These are phyloP conservation scores for Columba guinea DNA, from an alignment of 2,797 vertebrate species.

Conservation along the genomic window DNA sequence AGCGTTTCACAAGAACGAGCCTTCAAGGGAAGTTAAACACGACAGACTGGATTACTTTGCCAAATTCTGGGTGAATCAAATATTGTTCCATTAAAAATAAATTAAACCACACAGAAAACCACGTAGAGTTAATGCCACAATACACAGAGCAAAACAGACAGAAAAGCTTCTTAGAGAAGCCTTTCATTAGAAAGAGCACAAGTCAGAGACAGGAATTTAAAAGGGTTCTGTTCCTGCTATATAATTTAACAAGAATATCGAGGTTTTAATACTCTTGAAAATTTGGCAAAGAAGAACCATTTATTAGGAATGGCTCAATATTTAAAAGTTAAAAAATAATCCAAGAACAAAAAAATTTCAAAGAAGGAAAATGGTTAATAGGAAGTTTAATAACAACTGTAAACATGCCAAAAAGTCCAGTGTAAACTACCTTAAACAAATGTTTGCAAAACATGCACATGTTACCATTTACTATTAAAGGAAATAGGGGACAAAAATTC, in stretches of 20 bases:
- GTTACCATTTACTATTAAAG: background rate
- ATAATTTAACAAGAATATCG: background rate
- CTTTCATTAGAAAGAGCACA: background rate
- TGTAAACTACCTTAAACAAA: background rate
- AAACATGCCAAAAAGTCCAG: slow-evolving; percentile 20
- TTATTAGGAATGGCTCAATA: background rate
- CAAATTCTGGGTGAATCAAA: background rate
- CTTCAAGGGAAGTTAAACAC: background rate
- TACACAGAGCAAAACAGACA: slow-evolving; percentile 33
- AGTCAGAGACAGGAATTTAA: background rate
- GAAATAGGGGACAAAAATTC: background rate
- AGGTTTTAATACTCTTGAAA: background rate
- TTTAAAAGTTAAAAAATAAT: background rate
- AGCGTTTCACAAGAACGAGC: background rate
- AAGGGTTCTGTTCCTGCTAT: background rate
- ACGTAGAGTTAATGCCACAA: background rate
- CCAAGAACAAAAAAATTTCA: background rate
- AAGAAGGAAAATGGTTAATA: background rate
- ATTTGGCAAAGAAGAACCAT: background rate
- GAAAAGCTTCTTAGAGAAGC: background rate
- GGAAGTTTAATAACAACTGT: background rate
- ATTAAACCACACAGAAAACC: background rate
- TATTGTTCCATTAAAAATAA: background rate
- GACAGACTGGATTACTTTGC: background rate
- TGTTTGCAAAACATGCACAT: slow-evolving; percentile 28